phyloP scores from a whole-genome alignment of 1,140 invertebrate genomes.

The Drosophila watanabei region DNA sequence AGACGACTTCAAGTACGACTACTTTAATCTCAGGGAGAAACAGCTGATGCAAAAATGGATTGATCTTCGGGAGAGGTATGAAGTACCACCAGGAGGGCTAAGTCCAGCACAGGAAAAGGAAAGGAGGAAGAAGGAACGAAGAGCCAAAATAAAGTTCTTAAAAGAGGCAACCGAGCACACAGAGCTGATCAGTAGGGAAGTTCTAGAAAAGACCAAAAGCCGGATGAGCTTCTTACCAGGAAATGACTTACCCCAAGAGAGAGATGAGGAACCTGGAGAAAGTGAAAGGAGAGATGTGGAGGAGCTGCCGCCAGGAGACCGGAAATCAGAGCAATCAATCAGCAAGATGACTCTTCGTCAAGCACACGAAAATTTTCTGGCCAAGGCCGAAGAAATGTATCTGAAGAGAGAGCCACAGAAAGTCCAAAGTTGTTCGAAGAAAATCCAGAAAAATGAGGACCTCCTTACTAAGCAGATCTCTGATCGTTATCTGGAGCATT shows the following conservation, averaged over 20 bases:
- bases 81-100: background rate
- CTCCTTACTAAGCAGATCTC: background rate
- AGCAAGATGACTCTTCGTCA: background rate
- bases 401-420: background rate
- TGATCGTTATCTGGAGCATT: background rate
- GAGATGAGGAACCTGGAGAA: background rate
- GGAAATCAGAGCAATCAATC: background rate
- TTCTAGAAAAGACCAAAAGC: background rate
- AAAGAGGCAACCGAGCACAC: background rate
- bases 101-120: accelerated
- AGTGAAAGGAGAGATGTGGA: background rate
- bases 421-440: background rate
- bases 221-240: too few relatives aligned
- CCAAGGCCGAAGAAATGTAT: too few relatives aligned
- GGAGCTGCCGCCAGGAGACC: background rate
- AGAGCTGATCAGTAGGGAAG: background rate
- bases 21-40: background rate
- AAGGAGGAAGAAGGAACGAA: background rate
- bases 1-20: background rate
- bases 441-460: background rate
- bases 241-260: too few relatives aligned
- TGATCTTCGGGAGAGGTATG: background rate
- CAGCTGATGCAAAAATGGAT: background rate
- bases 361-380: too few relatives aligned
- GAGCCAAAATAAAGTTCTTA: background rate